Conservation (phyloP, 1,140 invertebrate genomes). For the Thalassaphorura encarpata region DNA sequence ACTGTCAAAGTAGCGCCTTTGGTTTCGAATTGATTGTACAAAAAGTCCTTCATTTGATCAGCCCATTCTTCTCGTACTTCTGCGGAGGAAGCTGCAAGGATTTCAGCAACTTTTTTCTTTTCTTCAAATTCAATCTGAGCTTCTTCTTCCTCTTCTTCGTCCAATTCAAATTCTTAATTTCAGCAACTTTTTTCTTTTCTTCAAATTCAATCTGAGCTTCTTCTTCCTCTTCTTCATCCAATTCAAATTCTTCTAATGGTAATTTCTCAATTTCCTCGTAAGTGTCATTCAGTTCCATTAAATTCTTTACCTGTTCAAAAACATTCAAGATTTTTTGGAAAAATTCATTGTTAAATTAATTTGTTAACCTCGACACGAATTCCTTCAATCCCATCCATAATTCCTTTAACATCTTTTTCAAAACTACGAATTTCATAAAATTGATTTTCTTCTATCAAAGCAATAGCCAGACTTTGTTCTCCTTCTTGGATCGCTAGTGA, state of each 20-base stretch:
- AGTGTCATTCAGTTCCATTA: constrained; percentile 16
- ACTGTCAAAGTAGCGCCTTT: constrained; percentile 18
- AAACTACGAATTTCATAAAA: constrained; percentile 5
- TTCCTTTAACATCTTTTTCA: neutral
- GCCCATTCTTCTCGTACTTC: constrained; percentile 19
- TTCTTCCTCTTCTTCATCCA: constrained; percentile 20
- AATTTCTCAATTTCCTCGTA: constrained; percentile 10
- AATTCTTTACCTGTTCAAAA: constrained; percentile 16
- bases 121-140: constrained; percentile 1
- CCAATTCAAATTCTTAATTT: no score
- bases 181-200: constrained; percentile 3
- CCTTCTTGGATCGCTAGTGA: constrained; percentile 1
- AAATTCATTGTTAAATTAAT: neutral
- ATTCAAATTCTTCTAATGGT: constrained; percentile 19
- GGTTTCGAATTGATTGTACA: constrained; percentile 20
- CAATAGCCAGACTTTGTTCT: neutral
- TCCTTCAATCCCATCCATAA: constrained; percentile 8
- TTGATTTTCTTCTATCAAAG: neutral
- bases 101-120: constrained; percentile 2
- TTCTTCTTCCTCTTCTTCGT: constrained; percentile 3
- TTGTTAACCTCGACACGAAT: constrained; percentile 3
- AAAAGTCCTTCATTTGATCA: constrained; percentile 15
- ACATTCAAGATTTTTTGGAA: neutral
- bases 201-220: neutral
- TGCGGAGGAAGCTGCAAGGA: neutral